Conservation (phyloP, 2,113 vertebrate species). For the Sitta europaea region DNA sequence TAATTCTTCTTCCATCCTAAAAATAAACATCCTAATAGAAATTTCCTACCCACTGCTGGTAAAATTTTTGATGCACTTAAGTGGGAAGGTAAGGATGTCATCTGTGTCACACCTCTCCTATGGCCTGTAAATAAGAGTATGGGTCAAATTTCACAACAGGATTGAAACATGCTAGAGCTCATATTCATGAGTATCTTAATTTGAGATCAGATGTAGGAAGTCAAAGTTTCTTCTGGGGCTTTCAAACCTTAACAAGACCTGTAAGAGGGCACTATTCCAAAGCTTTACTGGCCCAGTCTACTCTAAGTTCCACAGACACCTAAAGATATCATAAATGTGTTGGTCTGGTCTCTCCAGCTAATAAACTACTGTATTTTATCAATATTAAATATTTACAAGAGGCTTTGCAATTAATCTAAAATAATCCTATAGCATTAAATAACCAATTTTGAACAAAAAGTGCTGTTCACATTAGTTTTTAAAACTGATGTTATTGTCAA, state of each 20-base stretch:
- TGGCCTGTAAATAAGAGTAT: neutral
- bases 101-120: neutral
- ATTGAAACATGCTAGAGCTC: neutral
- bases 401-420: neutral
- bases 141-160: neutral
- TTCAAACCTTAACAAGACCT: neutral
- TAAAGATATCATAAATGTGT: neutral
- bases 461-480: neutral
- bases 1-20: neutral
- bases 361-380: neutral
- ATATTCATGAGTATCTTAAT: neutral
- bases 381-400: neutral
- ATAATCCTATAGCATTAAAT: neutral
- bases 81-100: neutral
- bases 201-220: neutral
- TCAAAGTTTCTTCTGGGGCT: neutral
- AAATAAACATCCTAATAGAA: neutral
- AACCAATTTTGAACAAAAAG: neutral
- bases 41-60: neutral
- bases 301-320: neutral
- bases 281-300: neutral
- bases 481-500: neutral
- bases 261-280: neutral
- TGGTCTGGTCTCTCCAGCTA: neutral
- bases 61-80: neutral